Evolutionary conservation across 2,888 invertebrate genomes (phyloP).

Genomic region (Reticulitermes lucifugus): DNA sequence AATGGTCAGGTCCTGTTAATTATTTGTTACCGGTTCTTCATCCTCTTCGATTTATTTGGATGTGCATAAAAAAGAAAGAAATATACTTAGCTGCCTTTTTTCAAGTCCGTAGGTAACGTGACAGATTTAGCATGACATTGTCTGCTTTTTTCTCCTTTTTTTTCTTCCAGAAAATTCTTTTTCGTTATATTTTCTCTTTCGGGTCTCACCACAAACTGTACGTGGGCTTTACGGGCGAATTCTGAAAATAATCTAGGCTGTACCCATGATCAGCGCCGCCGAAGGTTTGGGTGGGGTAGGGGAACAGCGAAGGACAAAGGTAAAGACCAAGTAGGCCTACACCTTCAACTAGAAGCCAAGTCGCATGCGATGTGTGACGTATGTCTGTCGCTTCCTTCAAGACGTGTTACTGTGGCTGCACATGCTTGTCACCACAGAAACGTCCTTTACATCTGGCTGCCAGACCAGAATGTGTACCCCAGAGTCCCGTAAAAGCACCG

Average conservation of each 20-base stretch:
- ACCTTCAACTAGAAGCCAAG: not conserved
- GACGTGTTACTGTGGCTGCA: not conserved
- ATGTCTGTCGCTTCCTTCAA: not conserved
- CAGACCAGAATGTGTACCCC: not conserved
- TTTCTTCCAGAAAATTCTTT: not conserved
- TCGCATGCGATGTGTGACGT: not conserved
- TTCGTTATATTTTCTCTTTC: no score
- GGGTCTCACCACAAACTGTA: no score
- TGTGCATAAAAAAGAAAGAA: no score
- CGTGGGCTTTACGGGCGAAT: no score
- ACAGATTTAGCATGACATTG: not conserved
- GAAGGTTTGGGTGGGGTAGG: not conserved
- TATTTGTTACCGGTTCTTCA: no score
- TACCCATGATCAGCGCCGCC: not conserved
- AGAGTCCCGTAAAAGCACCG: not conserved
- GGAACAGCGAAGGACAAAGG: not conserved
- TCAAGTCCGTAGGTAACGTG: not conserved
- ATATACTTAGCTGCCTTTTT: not conserved
- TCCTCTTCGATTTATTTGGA: no score
- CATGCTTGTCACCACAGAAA: not conserved
- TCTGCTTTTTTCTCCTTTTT: not conserved
- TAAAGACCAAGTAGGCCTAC: not conserved
- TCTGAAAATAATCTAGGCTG: not conserved
- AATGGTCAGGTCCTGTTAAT: no score
- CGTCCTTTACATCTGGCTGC: not conserved